Evolutionary conservation across 35 echinoderm and acorn worm species (phyloP).

Genomic region (Apostichopus parvimensis): DNA sequence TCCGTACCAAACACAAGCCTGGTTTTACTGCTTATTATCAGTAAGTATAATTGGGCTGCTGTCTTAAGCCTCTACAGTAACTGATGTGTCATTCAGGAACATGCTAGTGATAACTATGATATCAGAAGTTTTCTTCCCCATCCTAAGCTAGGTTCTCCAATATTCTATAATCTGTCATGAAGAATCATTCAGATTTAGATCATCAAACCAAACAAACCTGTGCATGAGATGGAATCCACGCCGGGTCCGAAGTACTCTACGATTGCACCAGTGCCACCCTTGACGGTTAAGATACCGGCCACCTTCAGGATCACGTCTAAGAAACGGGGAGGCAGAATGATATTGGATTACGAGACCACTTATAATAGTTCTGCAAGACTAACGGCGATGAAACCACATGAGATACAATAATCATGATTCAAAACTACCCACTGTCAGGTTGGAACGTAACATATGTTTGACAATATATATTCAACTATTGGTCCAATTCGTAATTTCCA

Average conservation of each 20-base stretch:
- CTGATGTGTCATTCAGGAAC: too few species aligned
- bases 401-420: not conserved
- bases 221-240: constrained; percentile 96
- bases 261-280: constrained; percentile 94
- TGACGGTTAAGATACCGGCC: constrained; percentile 92
- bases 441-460: not conserved
- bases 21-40: too few species aligned
- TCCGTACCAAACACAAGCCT: too few species aligned
- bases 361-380: not conserved
- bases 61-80: too few species aligned
- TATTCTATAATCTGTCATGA: too few species aligned
- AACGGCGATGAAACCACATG: not conserved
- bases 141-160: too few species aligned
- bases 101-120: too few species aligned
- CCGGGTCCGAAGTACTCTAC: constrained; percentile 97
- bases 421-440: not conserved
- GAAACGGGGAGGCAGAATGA: not conserved
- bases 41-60: too few species aligned
- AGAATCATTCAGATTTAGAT: too few species aligned
- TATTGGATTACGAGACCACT: not conserved
- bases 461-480: not conserved
- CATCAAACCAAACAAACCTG: constrained; percentile 59
- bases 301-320: constrained; percentile 95
- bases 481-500: too few species aligned
- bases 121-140: too few species aligned